Base-by-base conservation (phyloP, 2,113 vertebrate species). In the Solea senegalensis region DNA sequence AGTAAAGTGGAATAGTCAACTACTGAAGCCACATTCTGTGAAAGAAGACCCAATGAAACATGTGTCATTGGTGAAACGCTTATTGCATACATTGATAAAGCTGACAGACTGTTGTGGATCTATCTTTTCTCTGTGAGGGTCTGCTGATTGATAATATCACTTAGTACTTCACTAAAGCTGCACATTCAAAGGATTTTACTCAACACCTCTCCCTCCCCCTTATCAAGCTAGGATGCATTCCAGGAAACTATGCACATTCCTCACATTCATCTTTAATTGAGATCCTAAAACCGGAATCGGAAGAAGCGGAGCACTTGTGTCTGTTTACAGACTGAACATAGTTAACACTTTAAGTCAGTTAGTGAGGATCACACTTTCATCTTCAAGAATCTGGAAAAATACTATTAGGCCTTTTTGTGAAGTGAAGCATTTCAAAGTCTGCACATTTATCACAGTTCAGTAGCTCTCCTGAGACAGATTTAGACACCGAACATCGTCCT, bases 171-270 rank as follows among this genome's bases (percentile, higher is more conserved):
- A 26, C 16, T 13, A 53, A 8, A 28, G 26, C 14, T 14, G 53
- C 27, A 59, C 15, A 56, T 63, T 73, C 27, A 74, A 52, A 65
- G 21, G 50, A 55, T 57, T 66, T 34, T 2, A 34, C 34, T 34
- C 62, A 13, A 61, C 55, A 71, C 65, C 7, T 53, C 14, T 4
- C 48, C 70, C 67, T 7, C 59, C 45, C 72, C 62, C 76, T 65
- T 43, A 14, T 26, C 62, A 28, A 74, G 71, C 58, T 2, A 40
- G 44, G 64, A 52, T 50, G 53, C 65, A 68, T 70, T 80, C 66
- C 81, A 61, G 74, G 61, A 68, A 87, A 90, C 86, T 87, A 84
- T 55, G 78, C 53, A 78, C 85, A 91, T 91, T 91, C 89, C 86
- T 74, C 5, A 44, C 77, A 83, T 90, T 87, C 82, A 83, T 79